Evolutionary conservation across 2,797 vertebrate species (phyloP), one percentile per base, ranked within the genome.

Genomic region (Gallinago solitaria): DNA sequence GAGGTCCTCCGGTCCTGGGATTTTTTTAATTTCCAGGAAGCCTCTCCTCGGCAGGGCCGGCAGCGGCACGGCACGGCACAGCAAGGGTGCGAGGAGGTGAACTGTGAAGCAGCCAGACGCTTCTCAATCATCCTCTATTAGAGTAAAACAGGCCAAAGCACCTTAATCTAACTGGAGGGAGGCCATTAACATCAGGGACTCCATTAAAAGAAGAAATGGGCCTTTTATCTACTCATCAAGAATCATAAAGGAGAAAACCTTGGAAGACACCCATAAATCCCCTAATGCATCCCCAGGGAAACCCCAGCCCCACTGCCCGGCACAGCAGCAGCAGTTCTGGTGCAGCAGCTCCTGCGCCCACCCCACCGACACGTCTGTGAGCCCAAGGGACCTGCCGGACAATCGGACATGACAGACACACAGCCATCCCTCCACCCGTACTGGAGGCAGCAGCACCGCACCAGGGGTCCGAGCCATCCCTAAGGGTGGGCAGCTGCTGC

Each of bases 221-320:
- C 37, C 73, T 94, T 94, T 95, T 91, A 95, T 82, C 87, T 86
- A 27, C 59, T 68, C 39, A 95, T 88, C 85, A 83, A 59, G 90
- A 91, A 61, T 85, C 76, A 50, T 75, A 89, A 86, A 87, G 65
- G 57, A 71, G 41, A 71, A 81, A 89, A 39, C 32, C 78, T 78
- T 78, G 69, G 76, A 85, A 76, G 79, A 70, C 18, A 39, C 65
- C 54, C 50, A 76, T 54, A 78, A 78, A 90, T 85, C 64, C 70
- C 60, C 23, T 45, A 28, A 48, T 0, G 3, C 63, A 32, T 65
- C 69, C 64, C 53, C 59, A 71, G 56, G 68, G 75, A 88, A 61
- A 32, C 30, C n/a, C 65, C 48, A 6, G 35, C 30, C 16, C 43
- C 4, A 28, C 54, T 18, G n/a, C 21, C 41, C 2, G 1, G 74